Percentiles rank a stretch among this genome's conserved stretches.
phyloP scores from a whole-genome alignment of 2,888 invertebrate species.

The Morpho achilles region DNA sequence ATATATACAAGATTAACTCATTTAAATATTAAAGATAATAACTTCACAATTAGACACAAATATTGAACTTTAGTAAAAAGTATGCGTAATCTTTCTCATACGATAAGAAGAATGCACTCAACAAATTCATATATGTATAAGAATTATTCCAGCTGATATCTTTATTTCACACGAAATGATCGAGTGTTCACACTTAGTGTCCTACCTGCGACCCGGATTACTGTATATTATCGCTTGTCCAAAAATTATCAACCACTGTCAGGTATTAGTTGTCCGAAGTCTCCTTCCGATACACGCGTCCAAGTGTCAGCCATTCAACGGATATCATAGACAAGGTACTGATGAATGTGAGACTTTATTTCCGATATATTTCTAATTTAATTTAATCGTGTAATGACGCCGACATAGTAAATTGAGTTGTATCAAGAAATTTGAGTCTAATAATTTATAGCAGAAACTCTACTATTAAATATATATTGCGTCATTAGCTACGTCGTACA shows the following conservation, averaged over 20 bases:
- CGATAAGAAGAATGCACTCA: too few species aligned
- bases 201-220: constrained; percentile 24
- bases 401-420: constrained; percentile 9
- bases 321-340: constrained; percentile 19
- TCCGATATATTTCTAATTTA: constrained; percentile 21
- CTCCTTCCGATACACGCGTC: constrained; percentile 16
- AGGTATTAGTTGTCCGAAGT: constrained; percentile 25
- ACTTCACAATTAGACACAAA: too few species aligned
- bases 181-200: constrained; percentile 26
- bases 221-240: constrained; percentile 40
- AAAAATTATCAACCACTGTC: constrained; percentile 44
- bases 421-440: neutral
- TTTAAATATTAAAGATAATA: too few species aligned
- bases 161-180: constrained; percentile 32
- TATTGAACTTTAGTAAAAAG: too few species aligned
- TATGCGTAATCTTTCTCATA: too few species aligned
- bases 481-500: too few species aligned
- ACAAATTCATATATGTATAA: neutral
- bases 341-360: constrained; percentile 22
- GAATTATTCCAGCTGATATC: constrained; percentile 19
- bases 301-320: constrained; percentile 15
- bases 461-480: neutral
- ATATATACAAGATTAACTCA: too few species aligned
- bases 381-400: constrained; percentile 12
- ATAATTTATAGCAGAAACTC: neutral